Evolutionary conservation across 2,113 vertebrate genomes (phyloP), one percentile per base, ranked within the genome.

Genomic region (Orientallactaga bullata): DNA sequence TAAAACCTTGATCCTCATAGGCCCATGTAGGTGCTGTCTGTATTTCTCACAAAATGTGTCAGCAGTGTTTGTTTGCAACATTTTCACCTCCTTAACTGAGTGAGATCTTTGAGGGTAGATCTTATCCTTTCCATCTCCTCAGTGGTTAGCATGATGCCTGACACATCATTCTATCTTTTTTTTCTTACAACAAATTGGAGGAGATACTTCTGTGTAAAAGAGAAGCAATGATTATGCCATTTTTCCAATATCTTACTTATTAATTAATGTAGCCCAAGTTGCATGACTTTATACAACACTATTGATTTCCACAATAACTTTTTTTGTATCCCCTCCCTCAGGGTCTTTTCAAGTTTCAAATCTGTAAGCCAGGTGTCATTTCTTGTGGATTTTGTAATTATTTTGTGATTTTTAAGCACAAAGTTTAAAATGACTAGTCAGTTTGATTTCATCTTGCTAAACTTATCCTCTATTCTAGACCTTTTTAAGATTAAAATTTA

Each of bases 341-440:
- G 66, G 24, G 5, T 26, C 65, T 93, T 79, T 94, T 72, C 55
- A 66, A 42, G 6, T 65, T 76, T 80, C 37, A 37, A 71, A 91
- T n/a, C 35, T 60, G 17, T 51, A 83, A 84, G 32, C 28, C 61
- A n/a, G 16, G 7, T 76, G 20, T 65, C 8, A 11, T 71, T 94
- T 60, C 71, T 17, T 92, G 18, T 82, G 60, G 47, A 77, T 60
- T 77, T 71, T 76, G 28, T 80, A 61, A 65, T 92, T 94, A 85
- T 65, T 95, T 55, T 92, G n/a, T 63, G 55, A 76, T 85, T 85
- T 85, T 30, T 92, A 85, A 90, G 32, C 30, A 81, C 74, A 74
- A 35, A 65, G 47, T 66, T 88, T 77, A 65, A 88, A 58, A 69
- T 37, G 73, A 17, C 9, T 20, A 28, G 23, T 69, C 58, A 28